Conservation (phyloP, 2,888 invertebrate genomes). For the Lasioglossum malachurum region DNA sequence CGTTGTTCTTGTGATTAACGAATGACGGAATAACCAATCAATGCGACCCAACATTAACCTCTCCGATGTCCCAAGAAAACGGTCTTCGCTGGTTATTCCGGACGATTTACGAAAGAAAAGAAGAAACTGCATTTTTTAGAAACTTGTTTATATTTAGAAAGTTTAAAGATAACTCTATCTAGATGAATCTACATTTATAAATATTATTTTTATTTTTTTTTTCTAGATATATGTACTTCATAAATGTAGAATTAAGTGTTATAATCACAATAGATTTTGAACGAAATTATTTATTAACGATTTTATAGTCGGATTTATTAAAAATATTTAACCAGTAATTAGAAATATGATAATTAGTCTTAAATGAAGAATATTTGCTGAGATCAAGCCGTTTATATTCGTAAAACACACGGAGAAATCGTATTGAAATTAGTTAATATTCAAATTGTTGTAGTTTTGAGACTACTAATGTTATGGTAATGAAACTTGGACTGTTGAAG, state of each 20-base stretch:
- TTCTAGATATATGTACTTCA: no score
- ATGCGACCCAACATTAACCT: conserved; percentile 13
- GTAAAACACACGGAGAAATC: neutral
- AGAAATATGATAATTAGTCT: neutral
- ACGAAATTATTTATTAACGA: no score
- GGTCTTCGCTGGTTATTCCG: neutral
- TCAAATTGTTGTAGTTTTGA: neutral
- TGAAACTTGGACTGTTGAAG: neutral
- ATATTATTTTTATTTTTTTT: no score
- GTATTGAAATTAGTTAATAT: neutral
- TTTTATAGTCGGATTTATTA: no score
- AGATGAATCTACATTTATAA: neutral
- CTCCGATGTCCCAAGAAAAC: neutral
- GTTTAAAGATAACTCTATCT: neutral
- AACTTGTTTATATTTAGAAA: neutral
- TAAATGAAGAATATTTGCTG: neutral
- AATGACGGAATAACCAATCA: conserved; percentile 7
- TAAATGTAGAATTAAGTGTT: no score
- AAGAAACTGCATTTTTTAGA: neutral
- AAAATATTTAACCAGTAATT: no score
- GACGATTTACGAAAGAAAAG: neutral
- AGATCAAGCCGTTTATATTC: neutral
- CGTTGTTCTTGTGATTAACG: conserved; percentile 56
- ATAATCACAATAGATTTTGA: no score
- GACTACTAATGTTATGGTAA: neutral